These are phyloP conservation scores for Echinops telfairi DNA, from an alignment of 2,113 vertebrate genomes.

Conservation along the genomic window DNA sequence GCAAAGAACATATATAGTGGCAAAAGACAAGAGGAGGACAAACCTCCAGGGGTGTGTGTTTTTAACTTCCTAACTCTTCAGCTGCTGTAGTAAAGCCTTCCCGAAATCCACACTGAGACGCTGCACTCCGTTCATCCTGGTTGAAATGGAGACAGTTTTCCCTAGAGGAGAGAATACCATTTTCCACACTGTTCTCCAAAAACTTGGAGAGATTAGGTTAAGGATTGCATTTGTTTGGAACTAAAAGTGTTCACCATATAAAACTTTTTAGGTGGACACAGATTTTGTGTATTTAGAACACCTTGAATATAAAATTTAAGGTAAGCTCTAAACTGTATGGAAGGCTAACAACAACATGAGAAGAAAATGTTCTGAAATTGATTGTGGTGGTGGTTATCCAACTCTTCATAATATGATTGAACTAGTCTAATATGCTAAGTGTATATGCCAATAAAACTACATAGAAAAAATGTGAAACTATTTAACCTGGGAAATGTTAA, in stretches of 20 bases:
- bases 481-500: constrained; percentile 21
- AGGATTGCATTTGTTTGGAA: constrained; percentile 26
- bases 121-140: constrained; percentile 3
- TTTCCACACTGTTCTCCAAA: constrained; percentile 17
- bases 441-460: too few relatives aligned
- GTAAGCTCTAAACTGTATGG: constrained; percentile 35
- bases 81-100: constrained; percentile 32
- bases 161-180: neutral
- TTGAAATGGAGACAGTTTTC: constrained; percentile 30
- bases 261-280: constrained; percentile 46
- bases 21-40: constrained; percentile 20
- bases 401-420: too few relatives aligned
- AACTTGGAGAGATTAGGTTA: constrained; percentile 21
- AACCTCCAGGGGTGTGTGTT: neutral
- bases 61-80: constrained; percentile 29
- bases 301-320: constrained; percentile 68
- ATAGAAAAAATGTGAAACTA: too few relatives aligned
- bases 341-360: too few relatives aligned
- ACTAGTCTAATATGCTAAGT: too few relatives aligned
- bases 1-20: neutral
- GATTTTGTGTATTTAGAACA: constrained; percentile 42
- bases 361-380: too few relatives aligned
- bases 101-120: constrained; percentile 5
- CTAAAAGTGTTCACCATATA: constrained; percentile 47
- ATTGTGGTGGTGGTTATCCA: neutral